Conservation (phyloP, 2,113 vertebrate species). For the Tragelaphus scriptus region DNA sequence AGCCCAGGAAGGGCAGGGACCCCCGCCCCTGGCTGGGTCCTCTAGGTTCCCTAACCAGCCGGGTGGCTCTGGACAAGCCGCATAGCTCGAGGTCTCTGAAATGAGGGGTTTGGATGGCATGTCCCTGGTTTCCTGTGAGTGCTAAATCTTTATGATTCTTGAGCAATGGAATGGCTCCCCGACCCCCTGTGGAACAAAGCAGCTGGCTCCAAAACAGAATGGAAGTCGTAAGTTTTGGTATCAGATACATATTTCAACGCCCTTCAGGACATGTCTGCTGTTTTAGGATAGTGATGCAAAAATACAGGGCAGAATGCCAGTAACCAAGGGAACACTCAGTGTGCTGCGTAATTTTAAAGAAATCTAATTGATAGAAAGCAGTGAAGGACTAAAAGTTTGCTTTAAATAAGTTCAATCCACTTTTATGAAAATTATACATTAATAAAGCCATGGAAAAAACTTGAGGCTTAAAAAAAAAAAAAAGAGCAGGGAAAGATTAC, state of each 20-base stretch:
- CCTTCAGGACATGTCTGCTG: rapidly evolving
- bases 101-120: neutral
- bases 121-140: neutral
- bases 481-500: neutral
- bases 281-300: rapidly evolving
- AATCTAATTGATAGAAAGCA: neutral
- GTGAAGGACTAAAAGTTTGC: neutral
- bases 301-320: rapidly evolving
- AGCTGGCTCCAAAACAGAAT: rapidly evolving
- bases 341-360: neutral
- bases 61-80: neutral
- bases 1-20: rapidly evolving
- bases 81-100: rapidly evolving
- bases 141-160: neutral
- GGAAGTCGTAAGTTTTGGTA: no score
- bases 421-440: neutral
- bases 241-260: rapidly evolving
- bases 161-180: neutral
- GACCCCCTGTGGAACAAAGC: neutral
- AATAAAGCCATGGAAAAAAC: neutral
- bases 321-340: rapidly evolving
- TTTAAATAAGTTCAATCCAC: neutral
- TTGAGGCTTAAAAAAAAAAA: neutral
- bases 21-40: neutral
- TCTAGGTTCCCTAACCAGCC: rapidly evolving